Conservation (phyloP, 1,140 invertebrate species). For the Propsilocerus akamusi region DNA sequence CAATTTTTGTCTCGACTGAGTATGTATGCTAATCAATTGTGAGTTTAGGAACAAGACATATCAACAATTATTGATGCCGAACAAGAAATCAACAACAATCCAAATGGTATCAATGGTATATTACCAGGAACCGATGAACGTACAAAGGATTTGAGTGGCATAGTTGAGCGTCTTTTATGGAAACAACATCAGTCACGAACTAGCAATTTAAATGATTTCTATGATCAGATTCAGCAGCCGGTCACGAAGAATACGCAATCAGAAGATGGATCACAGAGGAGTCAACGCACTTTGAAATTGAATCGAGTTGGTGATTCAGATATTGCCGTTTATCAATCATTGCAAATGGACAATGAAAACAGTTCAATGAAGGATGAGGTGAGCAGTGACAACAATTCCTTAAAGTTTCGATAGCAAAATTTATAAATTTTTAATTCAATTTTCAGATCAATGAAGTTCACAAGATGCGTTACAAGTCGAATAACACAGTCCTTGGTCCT, state of each 20-base stretch:
- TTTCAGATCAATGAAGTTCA: slow-evolving; percentile 13
- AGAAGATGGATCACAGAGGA: background rate
- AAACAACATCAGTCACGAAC: slow-evolving; percentile 2
- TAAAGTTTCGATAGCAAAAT: background rate
- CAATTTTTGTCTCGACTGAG: too few species aligned
- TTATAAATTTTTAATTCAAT: background rate
- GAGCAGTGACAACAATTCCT: background rate
- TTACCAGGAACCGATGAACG: slow-evolving; percentile 1
- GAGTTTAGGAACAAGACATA: slow-evolving; percentile 12
- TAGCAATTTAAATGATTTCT: slow-evolving; percentile 7
- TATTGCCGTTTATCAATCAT: slow-evolving; percentile 18
- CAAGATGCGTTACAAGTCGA: slow-evolving; percentile 14
- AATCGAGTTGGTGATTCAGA: slow-evolving; percentile 15
- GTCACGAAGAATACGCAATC: background rate
- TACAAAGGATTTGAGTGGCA: slow-evolving; percentile 15
- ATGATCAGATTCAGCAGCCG: slow-evolving; percentile 5
- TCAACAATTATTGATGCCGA: slow-evolving; percentile 16
- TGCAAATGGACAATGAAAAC: slow-evolving; percentile 13
- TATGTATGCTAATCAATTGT: too few species aligned
- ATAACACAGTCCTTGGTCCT: slow-evolving; percentile 33
- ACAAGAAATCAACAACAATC: slow-evolving; percentile 9
- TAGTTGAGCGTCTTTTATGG: slow-evolving; percentile 16
- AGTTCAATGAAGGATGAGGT: slow-evolving; percentile 18
- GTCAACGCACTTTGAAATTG: slow-evolving; percentile 13
- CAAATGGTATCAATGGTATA: slow-evolving; percentile 1